These are phyloP conservation scores for Petromus typicus DNA, from an alignment of 2,113 vertebrate genomes.

Conservation along the genomic window DNA sequence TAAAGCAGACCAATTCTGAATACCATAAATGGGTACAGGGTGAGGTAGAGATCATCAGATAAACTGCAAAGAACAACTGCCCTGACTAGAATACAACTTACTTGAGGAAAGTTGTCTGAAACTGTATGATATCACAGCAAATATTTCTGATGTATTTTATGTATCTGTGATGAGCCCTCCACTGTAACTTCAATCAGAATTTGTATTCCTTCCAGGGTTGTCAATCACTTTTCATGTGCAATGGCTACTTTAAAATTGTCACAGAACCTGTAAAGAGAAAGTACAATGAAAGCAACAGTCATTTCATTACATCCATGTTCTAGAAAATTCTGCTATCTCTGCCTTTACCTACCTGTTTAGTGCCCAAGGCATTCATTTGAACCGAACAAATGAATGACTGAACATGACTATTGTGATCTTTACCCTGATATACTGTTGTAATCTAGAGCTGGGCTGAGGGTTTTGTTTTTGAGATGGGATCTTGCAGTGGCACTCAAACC, in stretches of 20 bases:
- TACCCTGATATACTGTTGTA: conserved; percentile 5
- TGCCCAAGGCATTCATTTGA: conserved; percentile 7
- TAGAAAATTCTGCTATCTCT: background rate
- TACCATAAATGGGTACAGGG: background rate
- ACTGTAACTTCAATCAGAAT: background rate
- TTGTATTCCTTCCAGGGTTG: background rate
- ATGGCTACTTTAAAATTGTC: conserved; percentile 45
- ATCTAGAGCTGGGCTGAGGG: background rate
- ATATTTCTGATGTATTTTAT: background rate
- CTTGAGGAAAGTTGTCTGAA: background rate
- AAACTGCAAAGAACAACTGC: conserved; percentile 2
- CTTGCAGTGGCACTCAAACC: background rate
- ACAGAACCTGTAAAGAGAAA: conserved; percentile 29
- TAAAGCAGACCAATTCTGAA: background rate
- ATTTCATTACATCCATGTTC: background rate
- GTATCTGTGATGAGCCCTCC: background rate
- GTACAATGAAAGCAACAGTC: conserved; percentile 2
- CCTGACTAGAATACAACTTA: conserved; percentile 37
- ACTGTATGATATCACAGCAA: background rate
- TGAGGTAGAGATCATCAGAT: conserved; percentile 17
- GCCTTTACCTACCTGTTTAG: background rate
- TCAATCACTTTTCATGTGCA: background rate
- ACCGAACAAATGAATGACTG: conserved; percentile 31
- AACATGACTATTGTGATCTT: background rate
- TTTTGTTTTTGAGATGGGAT: background rate